Conservation (phyloP, 2,797 vertebrate genomes). For the Xerus rutilus region DNA sequence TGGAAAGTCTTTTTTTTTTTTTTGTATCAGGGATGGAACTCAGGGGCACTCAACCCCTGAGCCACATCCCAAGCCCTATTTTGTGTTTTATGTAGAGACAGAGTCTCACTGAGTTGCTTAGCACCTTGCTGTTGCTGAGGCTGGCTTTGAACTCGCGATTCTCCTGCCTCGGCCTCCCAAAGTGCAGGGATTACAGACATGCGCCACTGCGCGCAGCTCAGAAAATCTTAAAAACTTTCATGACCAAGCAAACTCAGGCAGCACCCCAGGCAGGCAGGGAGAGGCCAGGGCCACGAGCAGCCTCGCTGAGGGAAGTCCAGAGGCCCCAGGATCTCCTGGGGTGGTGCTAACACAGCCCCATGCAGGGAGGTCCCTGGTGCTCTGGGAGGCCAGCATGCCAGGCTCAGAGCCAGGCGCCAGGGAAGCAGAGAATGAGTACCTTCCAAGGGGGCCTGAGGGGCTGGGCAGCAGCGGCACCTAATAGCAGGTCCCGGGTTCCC, state of each 20-base stretch:
- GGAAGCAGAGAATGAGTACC: neutral
- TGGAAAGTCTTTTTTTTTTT: neutral
- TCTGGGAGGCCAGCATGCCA: neutral
- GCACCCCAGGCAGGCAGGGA: accelerated
- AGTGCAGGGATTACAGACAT: too few species aligned
- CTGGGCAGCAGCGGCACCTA: neutral
- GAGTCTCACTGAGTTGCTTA: too few species aligned
- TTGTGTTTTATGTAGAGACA: too few species aligned
- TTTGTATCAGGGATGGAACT: too few species aligned
- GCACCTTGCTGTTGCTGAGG: too few species aligned
- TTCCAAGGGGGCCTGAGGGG: neutral
- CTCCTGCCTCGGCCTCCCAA: too few species aligned
- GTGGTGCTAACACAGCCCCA: neutral
- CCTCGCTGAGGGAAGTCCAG: neutral
- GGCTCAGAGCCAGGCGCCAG: too few species aligned
- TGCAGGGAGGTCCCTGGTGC: neutral
- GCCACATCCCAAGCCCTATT: too few species aligned
- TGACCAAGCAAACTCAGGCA: neutral
- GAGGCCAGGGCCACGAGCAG: accelerated
- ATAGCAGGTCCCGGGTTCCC: neutral
- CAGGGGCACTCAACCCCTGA: too few species aligned
- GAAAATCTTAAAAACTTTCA: neutral
- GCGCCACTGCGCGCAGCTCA: too few species aligned
- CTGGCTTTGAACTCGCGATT: too few species aligned
- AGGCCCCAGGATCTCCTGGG: neutral